phyloP scores from a whole-genome alignment of 1,140 invertebrate species.

The Ephestia elutella region DNA sequence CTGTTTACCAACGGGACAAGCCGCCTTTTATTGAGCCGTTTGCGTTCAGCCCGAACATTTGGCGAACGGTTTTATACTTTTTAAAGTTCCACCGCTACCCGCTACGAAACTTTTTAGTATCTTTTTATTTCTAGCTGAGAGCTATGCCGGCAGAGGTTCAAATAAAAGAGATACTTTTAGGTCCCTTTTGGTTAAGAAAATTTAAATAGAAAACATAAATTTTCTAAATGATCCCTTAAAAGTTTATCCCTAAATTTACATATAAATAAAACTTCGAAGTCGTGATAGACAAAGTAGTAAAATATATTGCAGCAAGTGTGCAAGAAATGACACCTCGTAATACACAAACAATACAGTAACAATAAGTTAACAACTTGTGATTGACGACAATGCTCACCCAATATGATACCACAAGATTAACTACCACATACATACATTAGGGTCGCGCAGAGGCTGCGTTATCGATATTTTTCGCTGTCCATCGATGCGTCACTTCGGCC shows the following conservation, averaged over 20 bases:
- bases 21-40: conserved; percentile 61
- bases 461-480: conserved; percentile 54
- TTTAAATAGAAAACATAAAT: not conserved
- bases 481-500: conserved; percentile 44
- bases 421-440: not conserved
- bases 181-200: not conserved
- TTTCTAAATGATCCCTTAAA: not conserved
- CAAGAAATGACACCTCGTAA: not conserved
- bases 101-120: conserved; percentile 17
- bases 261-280: not conserved
- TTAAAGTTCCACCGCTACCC: not conserved
- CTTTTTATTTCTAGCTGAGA: conserved; percentile 15
- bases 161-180: not conserved
- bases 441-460: conserved; percentile 19
- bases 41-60: conserved; percentile 45
- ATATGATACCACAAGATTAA: not conserved
- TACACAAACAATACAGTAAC: too few relatives aligned
- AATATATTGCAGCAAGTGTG: too few relatives aligned
- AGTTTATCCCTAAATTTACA: not conserved
- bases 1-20: conserved; percentile 58
- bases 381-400: not conserved
- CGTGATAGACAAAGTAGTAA: too few relatives aligned
- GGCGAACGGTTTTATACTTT: conserved; percentile 36
- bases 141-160: not conserved
- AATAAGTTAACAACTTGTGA: not conserved